Evolutionary conservation across 2,888 invertebrate genomes (phyloP).

Genomic region (Clepsis dumicolana): DNA sequence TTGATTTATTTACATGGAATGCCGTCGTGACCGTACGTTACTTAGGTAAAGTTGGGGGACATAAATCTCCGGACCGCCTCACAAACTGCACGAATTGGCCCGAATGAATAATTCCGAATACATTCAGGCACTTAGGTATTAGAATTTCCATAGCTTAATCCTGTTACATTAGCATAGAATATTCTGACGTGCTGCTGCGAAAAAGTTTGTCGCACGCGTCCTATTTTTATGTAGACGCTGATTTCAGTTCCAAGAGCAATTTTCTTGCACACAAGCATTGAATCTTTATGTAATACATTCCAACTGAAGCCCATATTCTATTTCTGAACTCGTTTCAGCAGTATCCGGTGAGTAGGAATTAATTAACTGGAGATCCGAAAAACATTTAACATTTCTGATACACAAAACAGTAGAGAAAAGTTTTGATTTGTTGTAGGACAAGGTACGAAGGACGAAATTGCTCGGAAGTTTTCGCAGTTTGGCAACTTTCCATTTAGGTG

Average conservation of each 20-base stretch:
- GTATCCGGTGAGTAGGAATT: slow-evolving; percentile 30
- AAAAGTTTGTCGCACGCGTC: slow-evolving; percentile 5
- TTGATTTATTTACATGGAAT: slow-evolving; percentile 68
- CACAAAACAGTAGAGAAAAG: slow-evolving; percentile 55
- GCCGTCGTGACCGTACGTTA: slow-evolving; percentile 65
- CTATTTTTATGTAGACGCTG: slow-evolving; percentile 1
- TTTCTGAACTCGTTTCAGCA: slow-evolving; percentile 22
- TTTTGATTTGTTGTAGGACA: slow-evolving; percentile 63
- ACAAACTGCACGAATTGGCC: slow-evolving; percentile 65
- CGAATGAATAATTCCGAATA: slow-evolving; percentile 70
- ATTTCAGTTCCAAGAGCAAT: background rate
- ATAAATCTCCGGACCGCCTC: slow-evolving; percentile 72
- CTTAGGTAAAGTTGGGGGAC: slow-evolving; percentile 70
- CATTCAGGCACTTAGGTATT: slow-evolving; percentile 59
- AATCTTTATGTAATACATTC: background rate
- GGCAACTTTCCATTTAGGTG: slow-evolving; percentile 59
- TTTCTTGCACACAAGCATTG: background rate
- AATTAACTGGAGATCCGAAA: slow-evolving; percentile 37
- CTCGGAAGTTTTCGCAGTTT: slow-evolving; percentile 58
- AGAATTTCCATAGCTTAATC: slow-evolving; percentile 45
- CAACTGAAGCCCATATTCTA: background rate
- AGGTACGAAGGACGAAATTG: slow-evolving; percentile 58
- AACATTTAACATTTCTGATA: slow-evolving; percentile 43
- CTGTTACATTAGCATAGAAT: slow-evolving; percentile 35
- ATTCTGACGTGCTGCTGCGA: background rate